Percentiles rank a stretch among this genome's conserved stretches.
Conservation (phyloP, 2,888 invertebrate species). For the Drosophila ezoana region DNA sequence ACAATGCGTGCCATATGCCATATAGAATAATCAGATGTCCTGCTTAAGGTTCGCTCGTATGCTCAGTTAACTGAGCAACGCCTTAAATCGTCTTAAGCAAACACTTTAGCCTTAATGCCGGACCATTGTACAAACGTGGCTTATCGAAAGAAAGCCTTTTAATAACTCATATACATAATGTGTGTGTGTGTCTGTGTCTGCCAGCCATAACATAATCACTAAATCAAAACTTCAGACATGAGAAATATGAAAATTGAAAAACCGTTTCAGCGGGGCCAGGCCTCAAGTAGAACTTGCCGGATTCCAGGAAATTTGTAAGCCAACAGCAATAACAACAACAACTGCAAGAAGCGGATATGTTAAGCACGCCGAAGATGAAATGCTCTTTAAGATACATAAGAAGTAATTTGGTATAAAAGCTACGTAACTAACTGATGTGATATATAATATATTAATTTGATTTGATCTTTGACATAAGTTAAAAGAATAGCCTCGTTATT, state of each 20-base stretch:
- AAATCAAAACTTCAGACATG: constrained; percentile 69
- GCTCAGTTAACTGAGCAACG: constrained; percentile 47
- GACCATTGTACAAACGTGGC: constrained; percentile 58
- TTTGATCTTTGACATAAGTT: too few relatives aligned
- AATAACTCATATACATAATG: constrained; percentile 67
- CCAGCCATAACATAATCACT: constrained; percentile 57
- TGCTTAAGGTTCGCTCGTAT: constrained; percentile 41
- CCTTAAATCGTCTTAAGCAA: constrained; percentile 70
- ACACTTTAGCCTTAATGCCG: constrained; percentile 58
- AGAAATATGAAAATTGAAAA: constrained; percentile 81
- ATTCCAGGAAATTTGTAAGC: constrained; percentile 28
- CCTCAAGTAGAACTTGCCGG: constrained; percentile 31
- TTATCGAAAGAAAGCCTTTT: constrained; percentile 76
- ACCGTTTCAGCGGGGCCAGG: constrained; percentile 30
- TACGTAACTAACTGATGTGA: too few relatives aligned
- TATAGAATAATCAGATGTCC: constrained; percentile 66
- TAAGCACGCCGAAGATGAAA: too few relatives aligned
- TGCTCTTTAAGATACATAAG: too few relatives aligned
- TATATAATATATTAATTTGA: too few relatives aligned
- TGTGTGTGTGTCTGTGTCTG: constrained; percentile 24
- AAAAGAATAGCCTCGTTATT: too few relatives aligned
- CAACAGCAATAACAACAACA: constrained; percentile 15
- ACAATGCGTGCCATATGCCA: constrained; percentile 7
- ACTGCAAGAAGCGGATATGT: constrained; percentile 6
- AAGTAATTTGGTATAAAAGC: too few relatives aligned